Evolutionary conservation across 2,888 invertebrate species (phyloP), one percentile per base, ranked within the genome.

Genomic region (Nomada hirtipes): DNA sequence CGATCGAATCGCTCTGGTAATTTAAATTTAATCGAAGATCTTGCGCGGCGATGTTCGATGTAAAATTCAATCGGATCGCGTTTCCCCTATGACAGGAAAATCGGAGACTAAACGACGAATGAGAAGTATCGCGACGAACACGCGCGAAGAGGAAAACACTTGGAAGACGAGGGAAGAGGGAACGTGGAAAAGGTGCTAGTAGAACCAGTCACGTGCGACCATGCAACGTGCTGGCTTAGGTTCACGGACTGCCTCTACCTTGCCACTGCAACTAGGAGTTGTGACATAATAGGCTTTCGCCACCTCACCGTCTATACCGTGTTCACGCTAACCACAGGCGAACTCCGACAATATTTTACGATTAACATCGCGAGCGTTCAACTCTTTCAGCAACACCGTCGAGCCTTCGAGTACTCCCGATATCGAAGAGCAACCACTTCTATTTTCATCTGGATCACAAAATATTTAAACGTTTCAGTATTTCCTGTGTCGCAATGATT

Each of bases 161-260:
- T 15, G 69, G 63, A 60, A 26, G 47, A 11, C 13, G 50, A 23
- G 65, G 20, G 44, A 20, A 59, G 76, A 47, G 44, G 60, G 44
- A 68, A 50, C n/a, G 59, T 50, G 60, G 75, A 65, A 79, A 68
- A 55, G n/a, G 29, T 60, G 53, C 68, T 44, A 60, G 50, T 44
- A 53, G 57, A 65, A 83, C 44, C 68, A 75, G 90, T 91, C 91
- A 91, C 90, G 90, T 90, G 91, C 82, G 76, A 63, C 76, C 79
- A 47, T 88, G 89, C 90, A 91, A 90, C 90, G 90, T 90, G 91
- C 88, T 80, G 85, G 81, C 72, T 74, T 86, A 87, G 88, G 91
- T 91, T 91, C 90, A 91, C 83, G 90, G 91, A 85, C 90, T 86
- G 85, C 47, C 86, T 87, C 87, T 89, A 85, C 84, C 85, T 89